phyloP scores from a whole-genome alignment of 2,113 vertebrate genomes.

The Telmatochromis brichardi region DNA sequence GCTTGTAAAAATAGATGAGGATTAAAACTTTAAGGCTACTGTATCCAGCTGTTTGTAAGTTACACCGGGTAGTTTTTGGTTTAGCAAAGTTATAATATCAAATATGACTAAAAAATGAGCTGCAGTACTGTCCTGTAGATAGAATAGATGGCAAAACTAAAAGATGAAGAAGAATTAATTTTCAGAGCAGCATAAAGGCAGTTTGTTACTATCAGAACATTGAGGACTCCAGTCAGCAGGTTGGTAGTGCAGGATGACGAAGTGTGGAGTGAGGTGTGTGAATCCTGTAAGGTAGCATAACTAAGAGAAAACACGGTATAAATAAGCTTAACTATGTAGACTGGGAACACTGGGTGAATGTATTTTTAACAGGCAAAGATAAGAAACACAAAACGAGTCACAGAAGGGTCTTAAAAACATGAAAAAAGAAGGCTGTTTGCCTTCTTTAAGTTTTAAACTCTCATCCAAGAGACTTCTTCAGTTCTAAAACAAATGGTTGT shows the following conservation, averaged over 20 bases:
- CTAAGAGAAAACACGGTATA: fast-evolving
- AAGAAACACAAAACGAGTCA: neutral
- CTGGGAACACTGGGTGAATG: neutral
- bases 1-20: neutral
- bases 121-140: fast-evolving
- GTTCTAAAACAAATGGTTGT: neutral
- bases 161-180: neutral
- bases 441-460: neutral
- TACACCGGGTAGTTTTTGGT: neutral
- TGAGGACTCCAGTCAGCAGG: neutral
- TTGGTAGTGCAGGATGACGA: neutral
- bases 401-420: neutral
- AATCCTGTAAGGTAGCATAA: neutral
- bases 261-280: neutral
- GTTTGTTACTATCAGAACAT: neutral
- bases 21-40: neutral
- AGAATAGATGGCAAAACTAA: neutral
- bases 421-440: neutral
- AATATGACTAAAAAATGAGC: neutral
- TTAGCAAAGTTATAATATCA: neutral
- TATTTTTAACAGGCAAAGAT: neutral
- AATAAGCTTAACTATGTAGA: neutral
- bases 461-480: neutral
- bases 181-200: neutral
- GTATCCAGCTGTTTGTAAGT: neutral